Conservation (phyloP, 2,797 vertebrate species). For the Melanotaenia pygmaea region DNA sequence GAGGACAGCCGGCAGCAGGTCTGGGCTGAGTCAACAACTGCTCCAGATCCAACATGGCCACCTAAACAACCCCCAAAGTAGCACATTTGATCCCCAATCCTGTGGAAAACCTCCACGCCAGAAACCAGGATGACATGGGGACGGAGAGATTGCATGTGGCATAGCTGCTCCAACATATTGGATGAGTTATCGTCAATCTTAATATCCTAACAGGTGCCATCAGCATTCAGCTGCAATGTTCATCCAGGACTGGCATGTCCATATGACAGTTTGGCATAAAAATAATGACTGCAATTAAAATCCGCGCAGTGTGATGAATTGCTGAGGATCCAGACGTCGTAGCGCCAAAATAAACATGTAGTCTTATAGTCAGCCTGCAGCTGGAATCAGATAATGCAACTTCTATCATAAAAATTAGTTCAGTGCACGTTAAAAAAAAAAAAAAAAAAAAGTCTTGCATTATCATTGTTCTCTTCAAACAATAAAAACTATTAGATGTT, state of each 20-base stretch:
- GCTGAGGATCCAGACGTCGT: background rate
- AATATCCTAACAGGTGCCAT: slow-evolving; percentile 2
- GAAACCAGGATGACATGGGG: background rate
- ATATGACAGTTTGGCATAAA: background rate
- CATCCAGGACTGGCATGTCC: background rate
- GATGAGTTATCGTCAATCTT: background rate
- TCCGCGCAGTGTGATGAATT: background rate
- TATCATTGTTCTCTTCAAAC: background rate
- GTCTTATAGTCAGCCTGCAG: background rate
- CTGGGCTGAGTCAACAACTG: slow-evolving; percentile 35
- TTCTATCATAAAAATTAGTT: background rate
- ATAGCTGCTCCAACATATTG: slow-evolving; percentile 50
- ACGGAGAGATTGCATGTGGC: slow-evolving; percentile 11
- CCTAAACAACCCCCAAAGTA: background rate
- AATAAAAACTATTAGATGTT: slow-evolving; percentile 3
- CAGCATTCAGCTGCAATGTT: background rate
- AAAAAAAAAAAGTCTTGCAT: background rate
- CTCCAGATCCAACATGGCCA: slow-evolving; percentile 17
- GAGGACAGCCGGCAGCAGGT: background rate
- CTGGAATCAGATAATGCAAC: background rate
- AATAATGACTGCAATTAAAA: background rate
- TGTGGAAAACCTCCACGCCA: background rate
- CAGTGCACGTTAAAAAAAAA: background rate
- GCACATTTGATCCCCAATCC: background rate
- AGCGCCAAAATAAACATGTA: slow-evolving; percentile 1